Percentiles rank a stretch among this genome's conserved stretches.
Evolutionary conservation across 2,113 vertebrate genomes (phyloP).

Genomic region (Syngnathus typhle): DNA sequence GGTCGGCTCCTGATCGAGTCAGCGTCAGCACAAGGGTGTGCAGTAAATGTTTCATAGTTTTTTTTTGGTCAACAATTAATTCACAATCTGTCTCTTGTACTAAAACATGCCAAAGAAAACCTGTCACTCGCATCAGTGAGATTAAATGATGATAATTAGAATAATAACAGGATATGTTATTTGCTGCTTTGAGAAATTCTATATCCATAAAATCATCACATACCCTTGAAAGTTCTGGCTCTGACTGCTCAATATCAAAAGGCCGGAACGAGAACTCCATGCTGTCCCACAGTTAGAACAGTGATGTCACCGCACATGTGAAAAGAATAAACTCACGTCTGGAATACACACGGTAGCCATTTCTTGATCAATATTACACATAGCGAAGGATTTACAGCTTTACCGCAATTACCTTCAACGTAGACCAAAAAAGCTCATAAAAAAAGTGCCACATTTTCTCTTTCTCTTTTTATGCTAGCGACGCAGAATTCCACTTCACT

Average conservation of each 20-base stretch:
- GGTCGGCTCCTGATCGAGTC: too few species aligned
- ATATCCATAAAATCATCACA: background rate
- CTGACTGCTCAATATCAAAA: background rate
- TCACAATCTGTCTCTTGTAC: too few species aligned
- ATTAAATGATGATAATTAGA: too few species aligned
- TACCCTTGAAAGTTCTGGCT: background rate
- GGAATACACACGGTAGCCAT: background rate
- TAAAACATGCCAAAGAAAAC: too few species aligned
- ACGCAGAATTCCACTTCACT: conserved; percentile 13
- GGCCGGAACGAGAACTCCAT: background rate
- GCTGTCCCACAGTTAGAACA: background rate
- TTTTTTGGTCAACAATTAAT: too few species aligned
- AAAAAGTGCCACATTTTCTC: background rate
- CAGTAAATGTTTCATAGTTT: too few species aligned
- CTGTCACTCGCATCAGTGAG: too few species aligned
- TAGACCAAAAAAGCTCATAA: background rate
- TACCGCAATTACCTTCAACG: background rate
- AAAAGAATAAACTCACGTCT: background rate
- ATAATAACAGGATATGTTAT: too few species aligned
- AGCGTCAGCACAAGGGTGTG: too few species aligned
- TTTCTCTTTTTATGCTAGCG: conserved; percentile 11
- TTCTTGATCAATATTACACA: background rate
- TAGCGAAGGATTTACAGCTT: background rate
- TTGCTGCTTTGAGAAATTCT: background rate
- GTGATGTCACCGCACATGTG: background rate